Conservation (phyloP, 2,888 invertebrate genomes). For the Eurytoma californica region DNA sequence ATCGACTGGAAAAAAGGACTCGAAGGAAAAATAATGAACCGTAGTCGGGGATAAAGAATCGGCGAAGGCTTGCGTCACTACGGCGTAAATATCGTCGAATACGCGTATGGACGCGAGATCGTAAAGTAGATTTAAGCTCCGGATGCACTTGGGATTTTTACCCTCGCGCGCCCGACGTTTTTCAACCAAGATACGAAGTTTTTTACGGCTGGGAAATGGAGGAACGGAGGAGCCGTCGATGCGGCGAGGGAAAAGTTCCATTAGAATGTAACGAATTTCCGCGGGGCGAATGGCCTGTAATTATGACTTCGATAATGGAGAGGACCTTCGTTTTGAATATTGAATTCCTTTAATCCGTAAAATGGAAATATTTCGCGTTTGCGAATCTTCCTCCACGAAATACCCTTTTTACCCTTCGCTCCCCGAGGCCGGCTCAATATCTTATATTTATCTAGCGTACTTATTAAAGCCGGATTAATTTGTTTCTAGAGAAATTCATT, state of each 20-base stretch:
- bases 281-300: neutral
- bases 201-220: neutral
- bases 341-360: constrained; percentile 5
- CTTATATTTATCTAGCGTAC: too few relatives aligned
- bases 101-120: constrained; percentile 45
- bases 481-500: too few relatives aligned
- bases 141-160: constrained; percentile 15
- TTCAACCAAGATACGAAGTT: constrained; percentile 1
- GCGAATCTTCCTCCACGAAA: too few relatives aligned
- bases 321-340: constrained; percentile 7
- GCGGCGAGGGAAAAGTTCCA: constrained; percentile 1
- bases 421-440: too few relatives aligned
- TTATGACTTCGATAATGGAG: constrained; percentile 12
- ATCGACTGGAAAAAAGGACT: constrained; percentile 3
- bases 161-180: neutral
- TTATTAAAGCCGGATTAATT: too few relatives aligned
- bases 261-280: constrained; percentile 10
- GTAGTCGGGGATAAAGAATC: neutral
- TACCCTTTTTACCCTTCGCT: too few relatives aligned
- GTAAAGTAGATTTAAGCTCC: constrained; percentile 45
- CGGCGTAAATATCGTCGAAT: constrained; percentile 56
- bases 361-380: neutral
- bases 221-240: too few relatives aligned
- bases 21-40: constrained; percentile 47
- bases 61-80: constrained; percentile 37